Percentiles rank a stretch among this genome's conserved stretches.
Conservation (phyloP, 2,113 vertebrate species). For the Grammomys surdaster region DNA sequence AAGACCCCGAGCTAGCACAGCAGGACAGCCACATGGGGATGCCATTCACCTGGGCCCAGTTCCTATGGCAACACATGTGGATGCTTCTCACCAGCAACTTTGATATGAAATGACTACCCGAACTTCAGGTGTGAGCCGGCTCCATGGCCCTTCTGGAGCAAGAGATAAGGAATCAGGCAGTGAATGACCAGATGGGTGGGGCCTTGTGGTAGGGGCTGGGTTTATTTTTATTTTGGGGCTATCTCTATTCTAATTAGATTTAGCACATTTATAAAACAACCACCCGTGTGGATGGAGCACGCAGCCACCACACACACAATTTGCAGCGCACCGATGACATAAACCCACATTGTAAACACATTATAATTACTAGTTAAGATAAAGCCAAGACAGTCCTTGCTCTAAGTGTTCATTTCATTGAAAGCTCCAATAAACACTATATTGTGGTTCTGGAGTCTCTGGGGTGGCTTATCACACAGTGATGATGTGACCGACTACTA, state of each 20-base stretch:
- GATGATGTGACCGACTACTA: constrained; percentile 36
- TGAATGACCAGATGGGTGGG: not conserved
- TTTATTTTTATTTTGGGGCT: constrained; percentile 23
- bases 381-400: constrained; percentile 22
- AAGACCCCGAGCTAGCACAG: fast-evolving
- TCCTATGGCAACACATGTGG: fast-evolving
- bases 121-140: fast-evolving
- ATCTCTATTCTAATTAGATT: constrained; percentile 65
- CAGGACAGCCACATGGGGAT: fast-evolving
- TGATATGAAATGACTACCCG: not conserved
- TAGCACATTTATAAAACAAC: constrained; percentile 66
- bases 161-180: not conserved
- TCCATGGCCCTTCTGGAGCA: not conserved
- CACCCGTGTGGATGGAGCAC: constrained; percentile 41
- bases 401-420: constrained; percentile 51
- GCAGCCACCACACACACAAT: constrained; percentile 17
- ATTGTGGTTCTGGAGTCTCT: not conserved
- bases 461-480: constrained; percentile 49
- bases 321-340: constrained; percentile 24
- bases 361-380: constrained; percentile 61
- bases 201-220: not conserved
- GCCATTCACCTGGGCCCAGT: fast-evolving
- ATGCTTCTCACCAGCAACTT: not conserved
- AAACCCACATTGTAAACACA: constrained; percentile 67
- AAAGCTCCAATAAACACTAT: constrained; percentile 46